Base-by-base conservation (phyloP, 2,888 invertebrate genomes). In the Melanophora roralis region DNA sequence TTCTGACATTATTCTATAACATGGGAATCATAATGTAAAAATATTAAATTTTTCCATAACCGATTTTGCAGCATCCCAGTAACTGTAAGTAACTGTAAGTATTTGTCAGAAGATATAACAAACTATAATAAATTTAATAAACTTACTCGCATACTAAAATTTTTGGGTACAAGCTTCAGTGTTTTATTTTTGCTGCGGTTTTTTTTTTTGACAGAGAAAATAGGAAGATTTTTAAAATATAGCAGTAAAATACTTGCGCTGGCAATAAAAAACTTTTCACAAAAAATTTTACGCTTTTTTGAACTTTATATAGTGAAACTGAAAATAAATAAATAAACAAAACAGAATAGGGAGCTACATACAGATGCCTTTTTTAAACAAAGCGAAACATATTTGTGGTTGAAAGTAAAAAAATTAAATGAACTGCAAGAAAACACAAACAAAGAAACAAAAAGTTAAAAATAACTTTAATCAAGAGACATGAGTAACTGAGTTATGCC, bases 221-320 rank as follows among this genome's bases (percentile, higher is more conserved):
- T 19, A 14, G 14, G n/a, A 3, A 51, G 43, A 60, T n/a, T n/a
- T n/a, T n/a, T 36, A 32, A 60, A 60, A 27, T 49, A 43, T 51
- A 60, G 40, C 49, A 60, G 53, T 43, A 40, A 59, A 5, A 40
- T 9, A 43, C 49, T 51, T 51, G 51, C 34, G 43, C 21, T 72
- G 19, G 51, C 43, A 72, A 45, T 43, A 60, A 59, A 72, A 62
- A 72, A n/a, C 60, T 62, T 72, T 72, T 34, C 43, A 62, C 60
- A 62, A 59, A 62, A 43, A 72, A 72, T 72, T 72, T 72, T 53
- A 72, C 53, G 71, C 62, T 72, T 53, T 72, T 72, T 72, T 62
- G 53, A 72, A 72, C 60, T 72, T 72, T 60, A 51, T 72, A 53
- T 72, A 53, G 40, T 21, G 2, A 21, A 38, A 40, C 11, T 40